These are phyloP conservation scores for Apostichopus leukothele DNA, from an alignment of 53 echinoderm and acorn worm species.

Conservation along the genomic window DNA sequence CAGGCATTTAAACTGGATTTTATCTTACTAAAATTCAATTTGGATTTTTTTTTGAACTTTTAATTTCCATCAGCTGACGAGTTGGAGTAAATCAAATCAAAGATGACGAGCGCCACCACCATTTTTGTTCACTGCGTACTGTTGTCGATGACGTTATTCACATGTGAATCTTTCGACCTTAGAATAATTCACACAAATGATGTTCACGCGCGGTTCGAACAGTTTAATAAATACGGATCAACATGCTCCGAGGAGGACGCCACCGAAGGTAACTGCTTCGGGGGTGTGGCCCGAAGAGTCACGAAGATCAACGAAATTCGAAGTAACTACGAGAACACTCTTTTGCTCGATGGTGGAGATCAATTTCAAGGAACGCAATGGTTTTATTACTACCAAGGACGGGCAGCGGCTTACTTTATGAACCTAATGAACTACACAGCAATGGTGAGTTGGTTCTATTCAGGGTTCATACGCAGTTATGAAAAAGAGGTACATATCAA, in stretches of 20 bases:
- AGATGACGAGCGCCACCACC: too few species aligned
- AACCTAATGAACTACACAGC: constrained; percentile 65
- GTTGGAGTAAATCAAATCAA: too few species aligned
- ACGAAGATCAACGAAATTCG: constrained; percentile 59
- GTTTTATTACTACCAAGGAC: constrained; percentile 68
- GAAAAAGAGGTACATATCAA: too few species aligned
- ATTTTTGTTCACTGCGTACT: not conserved
- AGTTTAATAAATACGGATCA: constrained; percentile 61
- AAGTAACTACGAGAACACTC: constrained; percentile 45
- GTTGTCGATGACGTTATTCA: not conserved
- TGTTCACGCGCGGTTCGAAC: constrained; percentile 68
- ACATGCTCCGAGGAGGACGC: constrained; percentile 58
- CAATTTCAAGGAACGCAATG: constrained; percentile 76
- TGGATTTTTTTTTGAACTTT: too few species aligned
- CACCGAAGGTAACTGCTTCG: constrained; percentile 54
- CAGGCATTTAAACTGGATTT: too few species aligned
- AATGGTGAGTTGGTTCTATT: constrained; percentile 55
- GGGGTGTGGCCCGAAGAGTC: constrained; percentile 67
- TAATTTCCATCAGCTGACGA: too few species aligned
- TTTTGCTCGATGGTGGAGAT: constrained; percentile 73
- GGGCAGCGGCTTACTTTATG: constrained; percentile 72
- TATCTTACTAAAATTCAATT: too few species aligned
- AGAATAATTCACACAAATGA: constrained; percentile 79
- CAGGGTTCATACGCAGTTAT: not conserved
- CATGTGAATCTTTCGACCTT: constrained; percentile 24